Percentiles rank a stretch among this genome's conserved stretches.
Evolutionary conservation across 2,797 vertebrate species (phyloP).

Genomic region (Hoplostethus mediterraneus): DNA sequence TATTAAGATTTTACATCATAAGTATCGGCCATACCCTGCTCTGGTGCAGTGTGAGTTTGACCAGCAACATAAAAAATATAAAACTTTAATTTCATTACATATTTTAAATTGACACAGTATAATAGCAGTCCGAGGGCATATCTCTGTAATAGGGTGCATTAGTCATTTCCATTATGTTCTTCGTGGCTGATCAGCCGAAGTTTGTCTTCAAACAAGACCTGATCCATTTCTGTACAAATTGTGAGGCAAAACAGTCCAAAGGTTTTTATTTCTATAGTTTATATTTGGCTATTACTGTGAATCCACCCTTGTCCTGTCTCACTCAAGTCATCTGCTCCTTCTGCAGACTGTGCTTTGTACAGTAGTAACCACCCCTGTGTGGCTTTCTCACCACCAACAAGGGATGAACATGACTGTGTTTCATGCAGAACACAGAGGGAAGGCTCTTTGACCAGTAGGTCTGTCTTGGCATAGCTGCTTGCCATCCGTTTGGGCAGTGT

Average conservation of each 20-base stretch:
- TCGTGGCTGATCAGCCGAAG: neutral
- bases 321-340: neutral
- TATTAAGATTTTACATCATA: conserved; percentile 26
- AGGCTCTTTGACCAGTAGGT: conserved; percentile 43
- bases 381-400: neutral
- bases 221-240: conserved; percentile 32
- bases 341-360: conserved; percentile 1
- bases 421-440: conserved; percentile 44
- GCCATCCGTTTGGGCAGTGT: conserved; percentile 25
- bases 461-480: conserved; percentile 22
- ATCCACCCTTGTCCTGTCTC: neutral
- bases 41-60: conserved; percentile 38
- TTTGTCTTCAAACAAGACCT: neutral
- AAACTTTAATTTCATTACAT: conserved; percentile 64
- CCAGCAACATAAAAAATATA: conserved; percentile 74
- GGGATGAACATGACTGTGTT: conserved; percentile 24
- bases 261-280: conserved; percentile 10
- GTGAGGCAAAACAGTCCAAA: conserved; percentile 25
- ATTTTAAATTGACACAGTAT: conserved; percentile 56
- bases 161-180: conserved; percentile 8
- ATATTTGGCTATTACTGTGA: conserved; percentile 35
- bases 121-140: conserved; percentile 26
- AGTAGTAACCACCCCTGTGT: neutral
- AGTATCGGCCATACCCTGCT: conserved; percentile 16
- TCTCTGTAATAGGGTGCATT: neutral